Evolutionary conservation across 2,797 vertebrate genomes (phyloP), one percentile per base, ranked within the genome.

Genomic region (Vireo griseus): DNA sequence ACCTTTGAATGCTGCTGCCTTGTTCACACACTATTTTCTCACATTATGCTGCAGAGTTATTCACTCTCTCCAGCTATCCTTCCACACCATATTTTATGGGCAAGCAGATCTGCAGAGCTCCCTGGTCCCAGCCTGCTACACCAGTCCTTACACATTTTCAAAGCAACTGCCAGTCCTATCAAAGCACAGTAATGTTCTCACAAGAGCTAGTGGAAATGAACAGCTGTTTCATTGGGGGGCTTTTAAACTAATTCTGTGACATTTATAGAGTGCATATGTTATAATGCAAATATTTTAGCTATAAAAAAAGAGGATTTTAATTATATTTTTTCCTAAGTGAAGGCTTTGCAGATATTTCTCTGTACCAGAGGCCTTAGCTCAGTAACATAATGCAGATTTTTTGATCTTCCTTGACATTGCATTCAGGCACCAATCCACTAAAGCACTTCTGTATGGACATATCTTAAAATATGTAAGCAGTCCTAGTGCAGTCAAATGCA

Each of bases 401-500:
- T 68, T 50, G 26, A 35, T 87, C n/a, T 78, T 72, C 62, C 40
- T 73, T 72, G 31, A 16, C 22, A 1, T 25, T 58, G 9, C 39
- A 37, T 2, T 2, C 10, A 28, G 61, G 35, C 66, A 78, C 21
- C 25, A 52, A 25, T 75, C 51, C 62, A 78, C 40, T 40, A 57
- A 72, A 90, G 29, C 77, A 66, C 80, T 90, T 86, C 31, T 51
- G 18, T 13, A 52, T 3, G 19, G 69, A 44, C 22, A 12, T 9
- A 39, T 26, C 19, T 84, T 93, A 66, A 95, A 95, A 83, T 51
- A 95, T 7, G 7, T 6, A 86, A 54, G 20, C 25, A 48, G 37
- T 26, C 17, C 39, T 45, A 21, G 18, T 57, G 44, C 61, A 81
- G 39, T 5, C 28, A 48, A 50, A 72, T 18, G 12, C 54, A 75